Base-by-base conservation (phyloP, 2,113 vertebrate genomes). In the Ascaphus truei region DNA sequence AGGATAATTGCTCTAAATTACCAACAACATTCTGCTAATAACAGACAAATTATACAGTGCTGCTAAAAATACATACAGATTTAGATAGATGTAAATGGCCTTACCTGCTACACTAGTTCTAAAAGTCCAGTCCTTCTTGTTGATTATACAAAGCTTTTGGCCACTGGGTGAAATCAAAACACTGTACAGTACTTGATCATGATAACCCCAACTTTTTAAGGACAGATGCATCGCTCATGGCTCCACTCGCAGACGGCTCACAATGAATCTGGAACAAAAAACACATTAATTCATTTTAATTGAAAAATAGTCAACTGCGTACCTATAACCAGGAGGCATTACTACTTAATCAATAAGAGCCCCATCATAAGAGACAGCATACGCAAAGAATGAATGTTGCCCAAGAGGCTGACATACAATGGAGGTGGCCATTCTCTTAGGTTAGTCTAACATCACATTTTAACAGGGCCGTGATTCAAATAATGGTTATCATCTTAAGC, bases 71-170 rank as follows among this genome's bases (percentile, higher is more conserved):
- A n/a, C n/a, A n/a, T n/a, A n/a, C n/a, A n/a, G n/a, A 37, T 77
- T 71, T 27, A 51, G 9, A 34, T 3, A 43, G 37, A 50, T 50
- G 47, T 30, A 4, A 72, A 0, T 2, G 58, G 23, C 36, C 82
- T 79, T 88, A 90, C 87, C 84, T 80, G 72, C 71, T 85, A 77
- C 72, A 72, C 76, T 73, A 23, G 6, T 79, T 79, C 84, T 78
- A 81, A 74, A 86, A 78, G 29, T 86, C 61, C 79, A 76, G 1
- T 33, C 20, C 52, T 76, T 85, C 61, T 39, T 56, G 75, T 79
- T 75, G 77, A 77, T 12, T n/a, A 62, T 57, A 36, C 18, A 80
- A 81, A 75, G 57, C 12, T 80, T 69, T 80, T 72, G 81, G 61
- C 76, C 82, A 66, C 75, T 80, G 71, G 8, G 9, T 82, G 75